Percentiles rank a stretch among this genome's conserved stretches.
Evolutionary conservation across 2,888 invertebrate genomes (phyloP).

Genomic region (Pachliopta kotzebuea): DNA sequence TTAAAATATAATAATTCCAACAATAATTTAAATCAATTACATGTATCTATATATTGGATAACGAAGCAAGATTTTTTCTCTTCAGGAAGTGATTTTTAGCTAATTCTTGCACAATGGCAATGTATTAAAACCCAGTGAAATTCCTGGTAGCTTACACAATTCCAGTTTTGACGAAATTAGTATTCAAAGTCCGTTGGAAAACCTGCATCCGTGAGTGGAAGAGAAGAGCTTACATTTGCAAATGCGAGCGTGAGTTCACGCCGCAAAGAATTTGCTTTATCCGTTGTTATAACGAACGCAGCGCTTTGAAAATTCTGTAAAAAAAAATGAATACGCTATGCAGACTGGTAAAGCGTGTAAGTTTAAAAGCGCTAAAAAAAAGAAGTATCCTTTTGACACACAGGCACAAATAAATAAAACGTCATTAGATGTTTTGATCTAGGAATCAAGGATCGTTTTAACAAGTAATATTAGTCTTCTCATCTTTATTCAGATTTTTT

Average conservation of each 20-base stretch:
- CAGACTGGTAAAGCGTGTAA: not conserved
- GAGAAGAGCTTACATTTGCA: constrained; percentile 39
- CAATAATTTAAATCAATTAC: too few species aligned
- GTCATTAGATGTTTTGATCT: not conserved
- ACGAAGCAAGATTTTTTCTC: too few species aligned
- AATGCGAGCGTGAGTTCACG: constrained; percentile 24
- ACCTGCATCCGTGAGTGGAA: constrained; percentile 39
- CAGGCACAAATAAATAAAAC: not conserved
- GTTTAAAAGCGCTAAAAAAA: constrained; percentile 2
- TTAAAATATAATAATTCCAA: too few species aligned
- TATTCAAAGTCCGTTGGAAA: constrained; percentile 66
- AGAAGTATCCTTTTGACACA: too few species aligned
- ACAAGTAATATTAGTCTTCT: not conserved
- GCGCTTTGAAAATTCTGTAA: constrained; percentile 10
- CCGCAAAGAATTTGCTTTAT: constrained; percentile 30
- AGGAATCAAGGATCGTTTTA: too few species aligned
- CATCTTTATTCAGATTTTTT: too few species aligned
- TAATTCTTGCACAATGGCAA: constrained; percentile 7
- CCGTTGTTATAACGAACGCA: constrained; percentile 21
- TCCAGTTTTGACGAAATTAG: constrained; percentile 58
- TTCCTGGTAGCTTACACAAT: constrained; percentile 24
- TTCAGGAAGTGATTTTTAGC: not conserved
- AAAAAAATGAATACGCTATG: constrained; percentile 4
- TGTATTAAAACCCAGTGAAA: constrained; percentile 17
- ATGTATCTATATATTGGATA: too few species aligned